Conservation (phyloP, 2,888 invertebrate species). For the Aphrophora alni region DNA sequence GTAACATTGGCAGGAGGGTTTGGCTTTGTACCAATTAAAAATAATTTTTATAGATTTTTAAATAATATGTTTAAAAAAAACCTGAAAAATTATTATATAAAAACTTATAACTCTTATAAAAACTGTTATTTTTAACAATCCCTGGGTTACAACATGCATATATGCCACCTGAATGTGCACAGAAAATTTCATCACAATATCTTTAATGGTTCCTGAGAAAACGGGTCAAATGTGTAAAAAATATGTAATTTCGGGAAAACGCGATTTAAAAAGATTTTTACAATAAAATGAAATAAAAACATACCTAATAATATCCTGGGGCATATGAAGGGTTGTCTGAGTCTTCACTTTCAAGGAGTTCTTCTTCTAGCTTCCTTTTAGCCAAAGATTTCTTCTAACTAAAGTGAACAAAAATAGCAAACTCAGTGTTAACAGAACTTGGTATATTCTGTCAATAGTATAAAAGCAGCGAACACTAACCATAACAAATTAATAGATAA, state of each 20-base stretch:
- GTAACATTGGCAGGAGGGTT: background rate
- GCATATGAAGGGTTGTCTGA: background rate
- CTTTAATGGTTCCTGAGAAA: conserved; percentile 2
- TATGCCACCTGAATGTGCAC: background rate
- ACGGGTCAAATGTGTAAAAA: background rate
- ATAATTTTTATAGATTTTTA: background rate
- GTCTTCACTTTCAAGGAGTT: background rate
- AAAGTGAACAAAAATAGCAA: no score
- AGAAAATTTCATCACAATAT: conserved; percentile 10
- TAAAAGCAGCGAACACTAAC: no score
- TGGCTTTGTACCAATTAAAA: background rate
- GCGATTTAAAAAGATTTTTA: background rate
- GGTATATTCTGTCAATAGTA: no score
- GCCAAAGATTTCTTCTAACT: background rate
- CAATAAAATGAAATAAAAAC: background rate
- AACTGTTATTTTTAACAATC: background rate
- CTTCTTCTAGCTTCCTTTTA: conserved; percentile 6
- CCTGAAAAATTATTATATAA: background rate
- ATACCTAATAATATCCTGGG: background rate
- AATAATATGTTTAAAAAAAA: conserved; percentile 7
- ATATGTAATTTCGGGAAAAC: conserved; percentile 12
- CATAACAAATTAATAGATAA: no score
- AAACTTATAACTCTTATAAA: background rate
- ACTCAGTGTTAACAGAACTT: no score
- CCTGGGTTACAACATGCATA: background rate